phyloP scores from a whole-genome alignment of 1,140 invertebrate species.

The Doryteuthis pealeii region DNA sequence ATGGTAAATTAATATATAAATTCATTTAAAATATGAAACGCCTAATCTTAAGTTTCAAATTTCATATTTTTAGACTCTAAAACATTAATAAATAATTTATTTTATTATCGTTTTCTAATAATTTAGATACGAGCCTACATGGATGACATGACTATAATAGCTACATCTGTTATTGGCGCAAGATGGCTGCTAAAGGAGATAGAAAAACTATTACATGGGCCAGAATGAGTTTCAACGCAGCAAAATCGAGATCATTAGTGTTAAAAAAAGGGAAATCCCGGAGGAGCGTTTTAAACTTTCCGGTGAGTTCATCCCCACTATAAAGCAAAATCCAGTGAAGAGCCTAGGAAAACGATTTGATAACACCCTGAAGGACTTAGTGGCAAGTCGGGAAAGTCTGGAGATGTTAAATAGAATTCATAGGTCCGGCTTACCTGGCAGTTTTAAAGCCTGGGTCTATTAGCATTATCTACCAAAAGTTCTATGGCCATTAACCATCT shows the following conservation, averaged over 20 bases:
- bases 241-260: slow-evolving; percentile 15
- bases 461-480: not conserved
- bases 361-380: not conserved
- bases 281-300: slow-evolving; percentile 10
- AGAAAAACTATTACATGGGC: slow-evolving; percentile 10
- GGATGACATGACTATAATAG: slow-evolving; percentile 18
- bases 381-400: not conserved
- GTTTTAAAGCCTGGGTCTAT: not conserved
- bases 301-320: not conserved
- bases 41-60: too few species aligned
- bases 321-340: slow-evolving; percentile 16
- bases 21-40: too few species aligned
- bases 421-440: not conserved
- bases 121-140: slow-evolving; percentile 22
- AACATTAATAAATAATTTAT: too few species aligned
- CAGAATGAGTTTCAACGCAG: slow-evolving; percentile 20
- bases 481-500: not conserved
- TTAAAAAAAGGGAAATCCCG: slow-evolving; percentile 8
- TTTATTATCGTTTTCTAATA: too few species aligned
- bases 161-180: slow-evolving; percentile 10
- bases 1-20: too few species aligned
- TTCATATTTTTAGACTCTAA: too few species aligned
- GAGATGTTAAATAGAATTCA: not conserved
- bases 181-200: slow-evolving; percentile 14
- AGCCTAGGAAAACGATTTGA: not conserved